phyloP scores from a whole-genome alignment of 2,797 vertebrate species.

The Cryptoprocta ferox region DNA sequence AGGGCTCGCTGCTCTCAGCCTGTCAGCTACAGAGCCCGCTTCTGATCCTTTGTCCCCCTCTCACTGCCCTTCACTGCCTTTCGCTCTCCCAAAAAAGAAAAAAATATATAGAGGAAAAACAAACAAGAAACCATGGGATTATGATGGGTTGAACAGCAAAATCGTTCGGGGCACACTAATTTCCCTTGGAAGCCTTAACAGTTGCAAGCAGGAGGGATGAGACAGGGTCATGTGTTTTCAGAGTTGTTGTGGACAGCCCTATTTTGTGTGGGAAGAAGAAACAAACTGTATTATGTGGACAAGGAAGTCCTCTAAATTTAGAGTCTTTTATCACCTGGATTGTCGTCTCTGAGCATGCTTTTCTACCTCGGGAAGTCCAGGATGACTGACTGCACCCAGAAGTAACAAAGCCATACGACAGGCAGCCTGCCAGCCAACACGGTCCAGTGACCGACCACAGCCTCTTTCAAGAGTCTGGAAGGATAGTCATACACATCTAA shows the following conservation, averaged over 20 bases:
- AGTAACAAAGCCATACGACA: neutral
- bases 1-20: too few species aligned
- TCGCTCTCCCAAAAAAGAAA: too few species aligned
- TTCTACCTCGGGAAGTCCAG: constrained; percentile 15
- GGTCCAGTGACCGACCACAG: neutral
- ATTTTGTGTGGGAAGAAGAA: constrained; percentile 61
- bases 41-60: too few species aligned
- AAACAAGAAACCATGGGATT: neutral
- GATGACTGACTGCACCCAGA: neutral
- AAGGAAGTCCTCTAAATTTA: constrained; percentile 67
- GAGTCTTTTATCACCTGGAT: constrained; percentile 59
- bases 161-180: neutral
- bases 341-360: constrained; percentile 59
- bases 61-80: too few species aligned
- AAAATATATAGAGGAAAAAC: too few species aligned
- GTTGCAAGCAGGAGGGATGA: constrained; percentile 57
- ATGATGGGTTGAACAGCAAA: constrained; percentile 45
- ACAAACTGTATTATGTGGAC: constrained; percentile 28
- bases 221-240: constrained; percentile 36
- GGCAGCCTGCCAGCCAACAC: neutral
- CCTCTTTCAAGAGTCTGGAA: constrained; percentile 37
- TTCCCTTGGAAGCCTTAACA: constrained; percentile 42
- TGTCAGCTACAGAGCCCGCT: too few species aligned
- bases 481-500: constrained; percentile 23
- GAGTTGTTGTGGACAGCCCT: constrained; percentile 56